Percentiles rank a stretch among this genome's conserved stretches.
Conservation (phyloP, 2,888 invertebrate species). For the Eulithis prunata region DNA sequence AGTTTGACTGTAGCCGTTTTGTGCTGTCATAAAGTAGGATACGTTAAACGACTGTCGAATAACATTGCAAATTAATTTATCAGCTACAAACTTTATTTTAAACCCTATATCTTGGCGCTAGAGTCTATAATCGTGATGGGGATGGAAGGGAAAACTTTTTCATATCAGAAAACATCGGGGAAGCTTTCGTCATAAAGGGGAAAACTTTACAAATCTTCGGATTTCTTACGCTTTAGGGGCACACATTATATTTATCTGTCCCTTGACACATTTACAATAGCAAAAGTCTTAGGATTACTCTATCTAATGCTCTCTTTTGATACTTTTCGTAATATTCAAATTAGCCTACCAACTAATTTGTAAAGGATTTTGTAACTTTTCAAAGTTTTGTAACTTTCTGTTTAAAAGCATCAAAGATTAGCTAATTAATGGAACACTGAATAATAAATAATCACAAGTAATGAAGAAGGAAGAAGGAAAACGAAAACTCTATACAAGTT, state of each 20-base stretch:
- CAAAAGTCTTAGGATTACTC: constrained; percentile 71
- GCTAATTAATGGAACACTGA: neutral
- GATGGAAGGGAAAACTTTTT: constrained; percentile 64
- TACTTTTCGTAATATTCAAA: constrained; percentile 41
- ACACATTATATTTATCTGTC: constrained; percentile 82
- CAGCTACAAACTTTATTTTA: constrained; percentile 35
- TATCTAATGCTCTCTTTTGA: constrained; percentile 58
- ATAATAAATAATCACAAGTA: neutral
- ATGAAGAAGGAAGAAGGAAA: neutral
- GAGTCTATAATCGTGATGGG: constrained; percentile 46
- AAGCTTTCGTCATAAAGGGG: constrained; percentile 80
- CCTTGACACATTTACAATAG: constrained; percentile 79
- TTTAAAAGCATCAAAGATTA: constrained; percentile 1
- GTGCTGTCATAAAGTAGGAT: constrained; percentile 73
- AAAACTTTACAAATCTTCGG: constrained; percentile 82
- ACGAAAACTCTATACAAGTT: too few species aligned
- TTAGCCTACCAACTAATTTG: neutral
- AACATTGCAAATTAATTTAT: constrained; percentile 74
- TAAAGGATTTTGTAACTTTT: constrained; percentile 1
- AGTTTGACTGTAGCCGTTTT: constrained; percentile 65
- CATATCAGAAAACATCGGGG: constrained; percentile 79
- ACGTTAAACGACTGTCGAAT: constrained; percentile 72
- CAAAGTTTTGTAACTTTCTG: constrained; percentile 6
- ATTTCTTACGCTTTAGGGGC: constrained; percentile 81
- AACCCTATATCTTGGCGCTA: constrained; percentile 45